Percentiles rank a stretch among this genome's conserved stretches.
Conservation (phyloP, 2,113 vertebrate species). For the Craseonycteris thonglongyai region DNA sequence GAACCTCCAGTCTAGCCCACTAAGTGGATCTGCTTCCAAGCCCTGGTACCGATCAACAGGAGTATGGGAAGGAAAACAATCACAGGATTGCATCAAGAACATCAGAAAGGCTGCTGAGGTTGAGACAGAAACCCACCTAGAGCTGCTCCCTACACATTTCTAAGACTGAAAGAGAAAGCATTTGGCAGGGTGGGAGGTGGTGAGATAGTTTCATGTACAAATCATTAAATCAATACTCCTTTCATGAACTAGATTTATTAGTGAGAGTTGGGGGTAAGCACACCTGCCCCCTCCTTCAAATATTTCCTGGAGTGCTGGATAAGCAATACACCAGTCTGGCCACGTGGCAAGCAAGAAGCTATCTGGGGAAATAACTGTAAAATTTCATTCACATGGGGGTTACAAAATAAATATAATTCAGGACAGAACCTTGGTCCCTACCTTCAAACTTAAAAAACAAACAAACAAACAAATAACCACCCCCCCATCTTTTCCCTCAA, state of each 20-base stretch:
- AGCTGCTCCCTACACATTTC: not conserved
- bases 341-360: not conserved
- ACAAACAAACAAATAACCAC: not conserved
- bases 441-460: not conserved
- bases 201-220: not conserved
- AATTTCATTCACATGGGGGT: not conserved
- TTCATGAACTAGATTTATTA: conserved; percentile 19
- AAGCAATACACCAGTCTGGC: not conserved
- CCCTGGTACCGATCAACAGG: not conserved
- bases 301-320: not conserved
- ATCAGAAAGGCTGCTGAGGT: not conserved
- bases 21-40: not conserved
- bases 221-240: not conserved
- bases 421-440: not conserved
- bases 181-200: not conserved
- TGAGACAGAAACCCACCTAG: not conserved
- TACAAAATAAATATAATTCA: conserved; percentile 21
- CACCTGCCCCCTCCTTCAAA: not conserved
- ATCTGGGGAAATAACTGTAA: not conserved
- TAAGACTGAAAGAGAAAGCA: not conserved
- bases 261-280: not conserved
- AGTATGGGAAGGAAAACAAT: not conserved
- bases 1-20: not conserved
- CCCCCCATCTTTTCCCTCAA: no score
- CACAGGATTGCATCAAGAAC: not conserved